Evolutionary conservation across 2,888 invertebrate species (phyloP).

Genomic region (Oconnorella tubifera): DNA sequence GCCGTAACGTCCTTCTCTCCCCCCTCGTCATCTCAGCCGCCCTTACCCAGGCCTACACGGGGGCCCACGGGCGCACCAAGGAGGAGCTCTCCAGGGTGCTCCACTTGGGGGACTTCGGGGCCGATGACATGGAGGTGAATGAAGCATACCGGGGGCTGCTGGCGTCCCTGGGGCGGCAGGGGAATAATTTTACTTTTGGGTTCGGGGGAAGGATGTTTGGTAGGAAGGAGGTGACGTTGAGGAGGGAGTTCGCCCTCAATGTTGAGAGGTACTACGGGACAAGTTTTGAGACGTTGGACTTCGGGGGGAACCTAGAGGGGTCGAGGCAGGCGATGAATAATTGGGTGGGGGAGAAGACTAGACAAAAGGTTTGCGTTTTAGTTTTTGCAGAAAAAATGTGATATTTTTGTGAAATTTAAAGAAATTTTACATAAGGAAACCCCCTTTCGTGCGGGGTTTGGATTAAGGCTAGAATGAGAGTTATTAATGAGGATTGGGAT

Average conservation of each 20-base stretch:
- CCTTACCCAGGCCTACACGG: constrained; percentile 4
- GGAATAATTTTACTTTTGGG: neutral
- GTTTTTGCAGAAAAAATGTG: too few species aligned
- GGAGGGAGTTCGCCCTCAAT: neutral
- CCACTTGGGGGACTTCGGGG: neutral
- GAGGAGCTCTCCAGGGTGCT: neutral
- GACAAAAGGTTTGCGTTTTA: too few species aligned
- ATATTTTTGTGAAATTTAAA: too few species aligned
- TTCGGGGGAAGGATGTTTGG: neutral
- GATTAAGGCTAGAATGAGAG: too few species aligned
- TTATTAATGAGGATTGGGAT: too few species aligned
- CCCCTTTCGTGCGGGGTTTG: too few species aligned
- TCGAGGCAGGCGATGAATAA: neutral
- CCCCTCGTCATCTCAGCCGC: neutral
- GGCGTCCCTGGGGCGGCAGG: neutral
- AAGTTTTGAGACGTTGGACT: neutral
- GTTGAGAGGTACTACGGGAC: neutral
- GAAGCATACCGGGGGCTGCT: neutral
- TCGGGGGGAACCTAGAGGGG: neutral
- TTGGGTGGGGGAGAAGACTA: neutral
- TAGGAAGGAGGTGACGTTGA: neutral
- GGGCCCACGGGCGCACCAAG: neutral
- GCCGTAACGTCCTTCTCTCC: neutral
- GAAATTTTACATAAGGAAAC: too few species aligned
- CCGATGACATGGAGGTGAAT: neutral